Percentiles rank a stretch among this genome's conserved stretches.
Evolutionary conservation across 64 coral and sea anemone species (phyloP).

Genomic region (Porites australiensis): DNA sequence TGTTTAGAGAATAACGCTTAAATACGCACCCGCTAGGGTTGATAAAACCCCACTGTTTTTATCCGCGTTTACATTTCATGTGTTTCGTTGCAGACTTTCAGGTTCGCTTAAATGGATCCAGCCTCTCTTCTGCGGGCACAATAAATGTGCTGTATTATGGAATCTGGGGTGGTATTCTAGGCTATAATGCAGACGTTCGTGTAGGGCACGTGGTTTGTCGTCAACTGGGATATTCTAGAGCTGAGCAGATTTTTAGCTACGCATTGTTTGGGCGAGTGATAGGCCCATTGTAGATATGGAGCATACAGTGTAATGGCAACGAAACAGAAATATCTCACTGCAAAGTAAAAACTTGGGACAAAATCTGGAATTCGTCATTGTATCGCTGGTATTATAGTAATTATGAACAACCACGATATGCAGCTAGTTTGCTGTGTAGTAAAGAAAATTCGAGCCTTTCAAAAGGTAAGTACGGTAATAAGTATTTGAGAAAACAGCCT

Average conservation of each 20-base stretch:
- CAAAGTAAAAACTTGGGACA: not conserved
- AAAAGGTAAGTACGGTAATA: not conserved
- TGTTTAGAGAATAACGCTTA: no score
- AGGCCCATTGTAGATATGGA: not conserved
- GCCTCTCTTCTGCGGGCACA: not conserved
- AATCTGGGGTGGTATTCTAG: conserved; percentile 6
- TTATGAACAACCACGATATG: not conserved
- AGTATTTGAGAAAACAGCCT: no score
- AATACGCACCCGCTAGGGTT: no score
- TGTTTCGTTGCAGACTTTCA: not conserved
- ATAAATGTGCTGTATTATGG: conserved; percentile 22
- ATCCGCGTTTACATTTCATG: no score
- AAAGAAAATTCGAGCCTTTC: not conserved
- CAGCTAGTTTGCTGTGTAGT: not conserved
- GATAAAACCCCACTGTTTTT: no score
- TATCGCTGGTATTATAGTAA: no score
- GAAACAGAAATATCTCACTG: conserved; percentile 1
- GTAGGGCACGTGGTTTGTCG: conserved; percentile 13
- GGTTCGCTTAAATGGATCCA: conserved; percentile 21
- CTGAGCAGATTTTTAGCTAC: not conserved
- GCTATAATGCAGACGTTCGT: not conserved
- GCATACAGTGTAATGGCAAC: not conserved
- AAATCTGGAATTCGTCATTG: not conserved
- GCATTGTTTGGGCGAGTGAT: not conserved
- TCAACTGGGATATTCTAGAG: conserved; percentile 22